These are phyloP conservation scores for Aplocera efformata DNA, from an alignment of 2,888 invertebrate species.

Conservation along the genomic window DNA sequence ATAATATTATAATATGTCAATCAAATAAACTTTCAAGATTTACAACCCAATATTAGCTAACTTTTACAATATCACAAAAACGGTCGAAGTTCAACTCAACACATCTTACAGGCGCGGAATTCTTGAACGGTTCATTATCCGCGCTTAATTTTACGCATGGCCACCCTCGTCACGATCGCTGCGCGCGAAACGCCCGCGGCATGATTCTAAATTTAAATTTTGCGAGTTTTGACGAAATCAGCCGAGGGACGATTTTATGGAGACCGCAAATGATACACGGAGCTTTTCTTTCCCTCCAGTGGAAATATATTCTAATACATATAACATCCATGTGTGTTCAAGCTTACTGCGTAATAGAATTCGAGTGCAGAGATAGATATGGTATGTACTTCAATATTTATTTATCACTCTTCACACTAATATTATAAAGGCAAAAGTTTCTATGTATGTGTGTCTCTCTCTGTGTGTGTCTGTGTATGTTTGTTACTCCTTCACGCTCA, in stretches of 20 bases:
- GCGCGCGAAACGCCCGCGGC: slow-evolving; percentile 41
- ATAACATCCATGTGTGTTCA: too few relatives aligned
- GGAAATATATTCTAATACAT: too few relatives aligned
- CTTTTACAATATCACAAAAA: slow-evolving; percentile 16
- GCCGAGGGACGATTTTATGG: slow-evolving; percentile 28
- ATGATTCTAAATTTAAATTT: slow-evolving; percentile 49
- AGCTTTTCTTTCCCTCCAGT: too few relatives aligned
- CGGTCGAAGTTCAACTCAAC: slow-evolving; percentile 38
- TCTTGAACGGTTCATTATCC: slow-evolving; percentile 65
- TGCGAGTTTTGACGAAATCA: slow-evolving; percentile 43
- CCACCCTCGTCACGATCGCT: slow-evolving; percentile 57
- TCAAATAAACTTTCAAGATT: slow-evolving; percentile 7
- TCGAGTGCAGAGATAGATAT: too few relatives aligned
- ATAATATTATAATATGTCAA: neutral
- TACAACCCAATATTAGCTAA: slow-evolving; percentile 7
- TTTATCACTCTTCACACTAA: too few relatives aligned
- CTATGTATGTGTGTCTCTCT: too few relatives aligned
- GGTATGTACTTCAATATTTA: too few relatives aligned
- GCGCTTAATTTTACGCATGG: slow-evolving; percentile 79
- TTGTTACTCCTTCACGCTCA: too few relatives aligned
- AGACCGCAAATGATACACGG: slow-evolving; percentile 24
- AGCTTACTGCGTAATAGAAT: too few relatives aligned
- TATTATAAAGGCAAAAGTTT: too few relatives aligned
- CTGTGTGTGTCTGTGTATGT: too few relatives aligned
- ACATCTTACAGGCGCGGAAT: slow-evolving; percentile 39